Evolutionary conservation across 2,888 invertebrate genomes (phyloP).

Genomic region (Agriopis leucophaearia): DNA sequence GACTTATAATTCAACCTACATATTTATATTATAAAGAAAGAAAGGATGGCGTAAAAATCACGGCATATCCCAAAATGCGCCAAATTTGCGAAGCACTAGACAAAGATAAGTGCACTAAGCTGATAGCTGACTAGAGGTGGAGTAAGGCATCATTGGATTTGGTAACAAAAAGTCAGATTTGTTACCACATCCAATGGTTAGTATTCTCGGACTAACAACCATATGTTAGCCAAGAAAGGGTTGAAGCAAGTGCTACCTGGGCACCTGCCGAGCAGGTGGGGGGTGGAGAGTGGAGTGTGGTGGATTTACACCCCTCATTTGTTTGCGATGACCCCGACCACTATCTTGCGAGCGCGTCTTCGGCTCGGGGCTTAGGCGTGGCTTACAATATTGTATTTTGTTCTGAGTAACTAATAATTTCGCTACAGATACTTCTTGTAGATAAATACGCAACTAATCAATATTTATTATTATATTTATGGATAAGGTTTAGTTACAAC

Average conservation of each 20-base stretch:
- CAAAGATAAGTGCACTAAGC: no score
- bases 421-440: neutral
- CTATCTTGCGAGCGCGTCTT: conserved; percentile 72
- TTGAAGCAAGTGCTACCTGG: conserved; percentile 72
- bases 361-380: conserved; percentile 68
- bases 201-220: conserved; percentile 55
- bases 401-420: conserved; percentile 14
- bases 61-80: no score
- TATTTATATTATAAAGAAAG: no score
- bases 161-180: neutral
- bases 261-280: conserved; percentile 34
- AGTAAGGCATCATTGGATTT: no score
- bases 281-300: conserved; percentile 58
- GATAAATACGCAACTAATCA: no score
- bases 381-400: conserved; percentile 63
- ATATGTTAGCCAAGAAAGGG: conserved; percentile 85
- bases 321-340: conserved; percentile 88
- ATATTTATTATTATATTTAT: no score
- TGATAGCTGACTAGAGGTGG: no score
- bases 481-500: no score
- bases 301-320: conserved; percentile 89
- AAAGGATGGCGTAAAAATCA: no score
- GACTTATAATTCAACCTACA: no score
- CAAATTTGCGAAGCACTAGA: no score
- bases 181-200: conserved; percentile 46